Evolutionary conservation across 2,113 vertebrate species (phyloP).

Genomic region (Campylomormyrus numenius): DNA sequence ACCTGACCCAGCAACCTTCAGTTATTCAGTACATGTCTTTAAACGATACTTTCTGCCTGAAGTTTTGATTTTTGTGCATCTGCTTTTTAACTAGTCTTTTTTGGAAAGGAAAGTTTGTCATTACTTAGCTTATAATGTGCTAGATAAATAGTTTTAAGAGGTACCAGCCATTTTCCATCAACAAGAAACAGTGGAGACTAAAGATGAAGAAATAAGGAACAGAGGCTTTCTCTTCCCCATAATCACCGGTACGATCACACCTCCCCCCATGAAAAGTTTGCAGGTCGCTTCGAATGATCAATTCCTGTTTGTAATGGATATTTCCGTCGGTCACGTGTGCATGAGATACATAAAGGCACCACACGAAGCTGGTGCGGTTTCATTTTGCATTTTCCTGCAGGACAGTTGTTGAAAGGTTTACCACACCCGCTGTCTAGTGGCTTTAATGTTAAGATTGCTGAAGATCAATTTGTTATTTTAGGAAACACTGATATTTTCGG

Average conservation of each 20-base stretch:
- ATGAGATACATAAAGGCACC: neutral
- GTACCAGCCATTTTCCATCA: slow-evolving; percentile 10
- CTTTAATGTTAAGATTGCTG: neutral
- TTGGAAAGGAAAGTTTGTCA: neutral
- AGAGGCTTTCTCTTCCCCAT: slow-evolving; percentile 30
- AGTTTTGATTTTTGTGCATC: neutral
- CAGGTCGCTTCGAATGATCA: neutral
- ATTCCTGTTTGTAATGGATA: neutral
- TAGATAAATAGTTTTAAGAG: neutral
- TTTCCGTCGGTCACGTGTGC: slow-evolving; percentile 3
- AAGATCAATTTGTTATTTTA: neutral
- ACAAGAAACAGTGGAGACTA: slow-evolving; percentile 5
- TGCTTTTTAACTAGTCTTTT: neutral
- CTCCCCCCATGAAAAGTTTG: neutral
- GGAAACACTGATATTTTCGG: neutral
- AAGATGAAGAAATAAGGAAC: slow-evolving; percentile 31
- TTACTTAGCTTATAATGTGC: neutral
- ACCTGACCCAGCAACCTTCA: neutral
- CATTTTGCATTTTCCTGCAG: neutral
- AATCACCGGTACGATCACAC: neutral
- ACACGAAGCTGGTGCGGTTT: neutral
- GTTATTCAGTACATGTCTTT: neutral
- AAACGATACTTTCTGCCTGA: neutral
- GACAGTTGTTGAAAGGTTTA: neutral
- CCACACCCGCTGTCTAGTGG: neutral